Base-by-base conservation (phyloP, 2,797 vertebrate species). In the Acanthis flammea region DNA sequence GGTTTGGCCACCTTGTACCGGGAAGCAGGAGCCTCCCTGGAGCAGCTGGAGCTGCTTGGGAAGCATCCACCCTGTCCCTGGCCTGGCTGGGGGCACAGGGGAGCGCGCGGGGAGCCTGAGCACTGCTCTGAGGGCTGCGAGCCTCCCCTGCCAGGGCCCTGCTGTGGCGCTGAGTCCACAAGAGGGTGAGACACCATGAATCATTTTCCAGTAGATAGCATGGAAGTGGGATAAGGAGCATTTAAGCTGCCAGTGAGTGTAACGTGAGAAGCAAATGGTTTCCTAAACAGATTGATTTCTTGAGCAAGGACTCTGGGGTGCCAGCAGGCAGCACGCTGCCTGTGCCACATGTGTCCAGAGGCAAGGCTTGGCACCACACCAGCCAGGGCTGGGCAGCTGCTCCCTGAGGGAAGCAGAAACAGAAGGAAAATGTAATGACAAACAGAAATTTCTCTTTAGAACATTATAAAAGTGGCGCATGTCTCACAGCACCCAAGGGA, bases 391-490 rank as follows among this genome's bases (percentile, higher is more conserved):
- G 14, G 58, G 62, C 57, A 85, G 55, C 74, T 7, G 14, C 66
- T 79, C 39, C 66, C 62, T 27, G 13, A 41, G 79, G 61, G 73
- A 12, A 42, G 50, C 41, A 84, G 65, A 41, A 82, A 61, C 2
- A 1, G 48, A 33, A 65, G 33, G 45, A 60, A 55, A 87, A 28
- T 18, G 18, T 27, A 50, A 47, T 1, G 18, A 57, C 33, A 61
- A 50, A 61, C 30, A 58, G 23, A 62, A 92, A 47, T 42, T 61
- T 22, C 3, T 54, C 21, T 53, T 35, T 51, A 45, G 75, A 80
- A 61, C 0, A 0, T 42, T n/a, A 7, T 12, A 44, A 23, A 77
- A 88, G 7, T 0, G 3, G 13, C 3, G 21, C 3, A 4, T 4
- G 28, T 51, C 86, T 57, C 0, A 0, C 28, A 68, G 70, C 41